Conservation (phyloP, 2,888 invertebrate genomes). For the Ypsolopha sequella region DNA sequence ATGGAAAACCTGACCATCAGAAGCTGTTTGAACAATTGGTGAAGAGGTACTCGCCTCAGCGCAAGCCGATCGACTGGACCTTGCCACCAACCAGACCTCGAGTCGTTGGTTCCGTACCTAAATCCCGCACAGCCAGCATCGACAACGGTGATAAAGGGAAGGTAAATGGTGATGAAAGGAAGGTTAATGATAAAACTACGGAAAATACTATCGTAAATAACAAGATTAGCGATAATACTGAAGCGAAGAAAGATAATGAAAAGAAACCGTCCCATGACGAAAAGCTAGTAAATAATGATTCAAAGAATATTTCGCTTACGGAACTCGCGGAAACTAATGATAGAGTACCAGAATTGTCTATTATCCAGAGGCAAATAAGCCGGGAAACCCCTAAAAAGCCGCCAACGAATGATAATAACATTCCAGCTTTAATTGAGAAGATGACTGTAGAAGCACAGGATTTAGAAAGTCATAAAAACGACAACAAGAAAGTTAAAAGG, state of each 20-base stretch:
- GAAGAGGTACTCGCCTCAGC: constrained; percentile 59
- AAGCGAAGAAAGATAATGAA: constrained; percentile 11
- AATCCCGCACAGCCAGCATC: constrained; percentile 38
- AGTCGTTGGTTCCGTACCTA: constrained; percentile 55
- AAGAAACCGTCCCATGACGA: constrained; percentile 1
- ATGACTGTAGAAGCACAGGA: constrained; percentile 48
- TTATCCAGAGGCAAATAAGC: constrained; percentile 38
- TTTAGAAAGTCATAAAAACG: constrained; percentile 36
- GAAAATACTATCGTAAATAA: constrained; percentile 51
- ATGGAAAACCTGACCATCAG: constrained; percentile 48
- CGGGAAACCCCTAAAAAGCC: constrained; percentile 38
- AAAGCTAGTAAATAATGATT: constrained; percentile 25
- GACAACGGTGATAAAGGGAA: constrained; percentile 18
- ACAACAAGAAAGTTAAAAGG: constrained; percentile 51
- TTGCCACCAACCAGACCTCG: constrained; percentile 57
- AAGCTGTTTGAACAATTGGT: constrained; percentile 56
- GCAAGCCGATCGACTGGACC: constrained; percentile 57
- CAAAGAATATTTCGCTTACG: constrained; percentile 32
- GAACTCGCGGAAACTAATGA: constrained; percentile 54
- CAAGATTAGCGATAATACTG: constrained; percentile 16
- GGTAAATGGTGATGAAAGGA: constrained; percentile 13
- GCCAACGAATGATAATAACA: constrained; percentile 42
- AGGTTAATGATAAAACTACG: constrained; percentile 23
- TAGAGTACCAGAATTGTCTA: constrained; percentile 44
- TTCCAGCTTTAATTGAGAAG: constrained; percentile 54